Evolutionary conservation across 1,140 invertebrate genomes (phyloP).

Genomic region (Formica selysi): DNA sequence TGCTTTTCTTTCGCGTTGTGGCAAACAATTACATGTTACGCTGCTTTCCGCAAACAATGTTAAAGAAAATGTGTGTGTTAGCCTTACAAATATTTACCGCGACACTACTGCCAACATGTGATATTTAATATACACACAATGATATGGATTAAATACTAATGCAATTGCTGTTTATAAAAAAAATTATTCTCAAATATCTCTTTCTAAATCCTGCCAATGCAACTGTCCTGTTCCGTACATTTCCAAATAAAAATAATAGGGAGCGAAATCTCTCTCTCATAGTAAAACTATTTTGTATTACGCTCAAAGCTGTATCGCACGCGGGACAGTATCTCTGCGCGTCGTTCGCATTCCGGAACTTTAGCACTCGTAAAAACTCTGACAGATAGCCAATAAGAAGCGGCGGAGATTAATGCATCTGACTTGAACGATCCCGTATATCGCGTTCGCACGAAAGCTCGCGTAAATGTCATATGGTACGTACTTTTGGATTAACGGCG

Average conservation of each 20-base stretch:
- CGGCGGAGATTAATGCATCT: constrained; percentile 55
- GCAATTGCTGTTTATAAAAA: constrained; percentile 23
- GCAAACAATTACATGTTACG: neutral
- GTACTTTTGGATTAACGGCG: constrained; percentile 64
- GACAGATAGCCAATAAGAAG: constrained; percentile 63
- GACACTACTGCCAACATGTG: neutral
- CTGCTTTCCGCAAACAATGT: neutral
- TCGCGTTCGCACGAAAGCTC: constrained; percentile 38
- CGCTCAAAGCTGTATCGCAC: constrained; percentile 38
- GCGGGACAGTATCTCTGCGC: constrained; percentile 42
- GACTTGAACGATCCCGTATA: constrained; percentile 53
- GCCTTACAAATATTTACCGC: neutral
- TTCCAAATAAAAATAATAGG: constrained; percentile 6
- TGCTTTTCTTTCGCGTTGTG: neutral
- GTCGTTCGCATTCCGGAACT: constrained; percentile 58
- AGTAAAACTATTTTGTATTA: constrained; percentile 40
- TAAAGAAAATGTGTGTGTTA: neutral
- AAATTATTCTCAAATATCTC: constrained; percentile 25
- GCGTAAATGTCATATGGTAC: constrained; percentile 57
- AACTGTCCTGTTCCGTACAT: neutral
- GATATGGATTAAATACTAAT: constrained; percentile 19
- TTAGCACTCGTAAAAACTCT: constrained; percentile 52
- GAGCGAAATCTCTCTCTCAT: constrained; percentile 10
- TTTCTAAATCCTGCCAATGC: constrained; percentile 37
- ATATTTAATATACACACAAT: neutral